phyloP scores from a whole-genome alignment of 2,797 vertebrate genomes.

The Notolepis coatsorum region DNA sequence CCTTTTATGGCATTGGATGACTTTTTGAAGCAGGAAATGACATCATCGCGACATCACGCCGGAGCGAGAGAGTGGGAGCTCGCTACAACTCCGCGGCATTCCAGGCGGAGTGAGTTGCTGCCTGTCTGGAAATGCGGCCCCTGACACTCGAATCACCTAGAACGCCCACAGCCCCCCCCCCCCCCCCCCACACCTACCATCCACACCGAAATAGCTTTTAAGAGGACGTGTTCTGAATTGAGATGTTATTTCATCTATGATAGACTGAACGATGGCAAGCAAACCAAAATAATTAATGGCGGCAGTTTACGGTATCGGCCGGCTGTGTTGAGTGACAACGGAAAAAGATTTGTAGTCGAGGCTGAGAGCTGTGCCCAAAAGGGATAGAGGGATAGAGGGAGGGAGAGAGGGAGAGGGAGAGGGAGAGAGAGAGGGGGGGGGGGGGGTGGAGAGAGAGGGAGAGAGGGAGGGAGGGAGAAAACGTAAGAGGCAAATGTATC shows the following conservation, averaged over 20 bases:
- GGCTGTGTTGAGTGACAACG: constrained; percentile 1
- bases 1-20: constrained; percentile 83
- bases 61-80: constrained; percentile 37
- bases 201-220: constrained; percentile 25
- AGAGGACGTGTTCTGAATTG: background rate
- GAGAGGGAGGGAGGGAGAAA: too few relatives aligned
- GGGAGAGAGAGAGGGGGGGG: too few relatives aligned
- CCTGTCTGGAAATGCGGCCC: constrained; percentile 7
- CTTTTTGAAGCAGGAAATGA: constrained; percentile 84
- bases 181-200: too few relatives aligned
- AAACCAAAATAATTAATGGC: constrained; percentile 1
- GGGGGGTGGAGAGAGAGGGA: too few relatives aligned
- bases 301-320: too few relatives aligned
- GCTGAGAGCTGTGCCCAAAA: too few relatives aligned
- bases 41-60: too few relatives aligned
- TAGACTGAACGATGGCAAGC: background rate
- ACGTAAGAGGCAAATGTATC: background rate
- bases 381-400: too few relatives aligned
- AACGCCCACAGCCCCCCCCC: too few relatives aligned
- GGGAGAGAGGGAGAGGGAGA: too few relatives aligned
- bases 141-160: constrained; percentile 18
- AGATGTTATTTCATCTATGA: constrained; percentile 32
- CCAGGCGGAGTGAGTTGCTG: constrained; percentile 38
- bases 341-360: background rate
- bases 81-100: constrained; percentile 50